Evolutionary conservation across 2,888 invertebrate species (phyloP).

Genomic region (Tribolium freemani): DNA sequence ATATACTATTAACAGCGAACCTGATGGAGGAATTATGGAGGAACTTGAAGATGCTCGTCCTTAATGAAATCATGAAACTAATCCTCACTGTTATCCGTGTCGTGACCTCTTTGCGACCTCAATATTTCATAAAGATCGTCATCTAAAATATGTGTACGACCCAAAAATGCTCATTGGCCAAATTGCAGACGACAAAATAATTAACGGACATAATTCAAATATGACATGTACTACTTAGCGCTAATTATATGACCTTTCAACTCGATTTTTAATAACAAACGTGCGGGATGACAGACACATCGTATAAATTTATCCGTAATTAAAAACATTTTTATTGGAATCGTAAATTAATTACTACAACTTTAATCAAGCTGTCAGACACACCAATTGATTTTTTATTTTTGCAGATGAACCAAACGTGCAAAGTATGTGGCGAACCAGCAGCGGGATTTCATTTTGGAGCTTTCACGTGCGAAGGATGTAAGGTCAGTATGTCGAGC

Average conservation of each 20-base stretch:
- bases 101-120: conserved; percentile 55
- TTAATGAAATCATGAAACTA: conserved; percentile 48
- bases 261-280: background rate
- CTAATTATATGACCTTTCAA: conserved; percentile 10
- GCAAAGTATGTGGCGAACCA: conserved; percentile 95
- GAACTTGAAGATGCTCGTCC: background rate
- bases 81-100: conserved; percentile 50
- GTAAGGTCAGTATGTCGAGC: conserved; percentile 80
- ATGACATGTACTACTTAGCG: conserved; percentile 9
- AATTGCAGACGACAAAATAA: conserved; percentile 19
- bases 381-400: conserved; percentile 10
- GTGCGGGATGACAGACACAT: no score
- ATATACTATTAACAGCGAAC: no score
- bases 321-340: no score
- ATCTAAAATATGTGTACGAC: conserved; percentile 55
- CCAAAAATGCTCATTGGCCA: conserved; percentile 48
- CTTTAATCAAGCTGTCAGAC: background rate
- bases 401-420: conserved; percentile 96
- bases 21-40: no score
- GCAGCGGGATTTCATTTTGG: conserved; percentile 97
- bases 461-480: conserved; percentile 96
- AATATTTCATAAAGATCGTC: conserved; percentile 60
- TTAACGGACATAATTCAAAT: conserved; percentile 17
- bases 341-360: background rate
- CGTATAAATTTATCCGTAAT: background rate